Percentiles rank a stretch among this genome's conserved stretches.
Conservation (phyloP, 2,888 invertebrate genomes). For the Bombylius major region DNA sequence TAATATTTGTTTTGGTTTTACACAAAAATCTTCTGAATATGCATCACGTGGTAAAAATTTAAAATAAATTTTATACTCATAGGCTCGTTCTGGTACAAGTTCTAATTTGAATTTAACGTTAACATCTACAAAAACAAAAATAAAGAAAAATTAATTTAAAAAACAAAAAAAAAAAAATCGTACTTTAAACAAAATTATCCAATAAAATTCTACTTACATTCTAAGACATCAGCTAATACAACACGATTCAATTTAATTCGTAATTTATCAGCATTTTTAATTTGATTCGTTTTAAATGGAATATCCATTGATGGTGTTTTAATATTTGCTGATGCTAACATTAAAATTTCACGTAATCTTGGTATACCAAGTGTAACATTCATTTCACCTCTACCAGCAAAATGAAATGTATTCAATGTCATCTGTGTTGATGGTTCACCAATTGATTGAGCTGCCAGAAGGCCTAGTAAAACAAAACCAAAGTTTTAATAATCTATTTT, state of each 20-base stretch:
- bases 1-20: conserved; percentile 57
- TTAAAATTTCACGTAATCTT: conserved; percentile 87
- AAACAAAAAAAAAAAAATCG: neutral
- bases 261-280: conserved; percentile 51
- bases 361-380: conserved; percentile 99
- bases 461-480: conserved; percentile 42
- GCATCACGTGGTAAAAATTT: conserved; percentile 58
- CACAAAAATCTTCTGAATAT: conserved; percentile 59
- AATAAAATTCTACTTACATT: conserved; percentile 34
- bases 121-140: conserved; percentile 20
- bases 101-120: conserved; percentile 37
- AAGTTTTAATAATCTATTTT: too few species aligned
- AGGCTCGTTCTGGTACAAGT: conserved; percentile 41
- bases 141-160: too few species aligned
- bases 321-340: conserved; percentile 86
- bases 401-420: conserved; percentile 99
- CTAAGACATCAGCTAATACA: conserved; percentile 63
- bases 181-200: neutral
- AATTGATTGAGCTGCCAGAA: conserved; percentile 93
- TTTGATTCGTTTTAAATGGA: conserved; percentile 53
- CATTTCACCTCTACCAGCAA: conserved; percentile 99
- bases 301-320: conserved; percentile 96
- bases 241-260: conserved; percentile 64
- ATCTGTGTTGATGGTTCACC: conserved; percentile 99
- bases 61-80: conserved; percentile 57